Evolutionary conservation across 2,888 invertebrate genomes (phyloP), one percentile per base, ranked within the genome.

Genomic region (Agriopis aurantiaria): DNA sequence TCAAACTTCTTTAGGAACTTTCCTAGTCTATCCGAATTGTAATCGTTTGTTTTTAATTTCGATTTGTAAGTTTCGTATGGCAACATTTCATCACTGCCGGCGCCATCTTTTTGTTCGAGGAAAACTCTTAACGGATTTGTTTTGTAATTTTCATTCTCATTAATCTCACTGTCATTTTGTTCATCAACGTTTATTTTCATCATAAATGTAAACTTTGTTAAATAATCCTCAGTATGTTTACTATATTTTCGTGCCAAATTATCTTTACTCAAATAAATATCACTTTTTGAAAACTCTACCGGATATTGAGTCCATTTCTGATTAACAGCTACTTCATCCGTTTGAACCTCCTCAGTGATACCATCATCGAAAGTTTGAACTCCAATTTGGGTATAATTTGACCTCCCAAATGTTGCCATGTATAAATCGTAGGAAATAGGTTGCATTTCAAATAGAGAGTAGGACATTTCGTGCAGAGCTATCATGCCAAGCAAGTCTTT

Each of bases 311-410:
- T 91, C 95, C 95, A 95, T 83, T 91, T 94, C 62, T 85, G 82
- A 5, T 74, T 78, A 6, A 56, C 74, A 49, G 79, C 71, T 45
- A 92, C 79, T 1, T 88, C 89, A 1, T 95, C 93, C 0, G 94
- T 94, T 82, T 94, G 94, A 0, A 89, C 65, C 51, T 93, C 92
- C 60, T 88, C 86, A 33, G 85, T 79, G 69, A 92, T 79, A 52
- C 91, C 91, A 82, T 94, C 94, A 2, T 95, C 94, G 74, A 88
- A 92, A 0, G 94, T 95, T 75, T 95, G 94, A 0, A 86, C 83
- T 3, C 90, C 87, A 11, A 82, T 84, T 84, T 95, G 94, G 0
- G 83, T 88, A 51, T 90, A 91, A 79, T 94, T 93, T 0, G 85
- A 83, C 61, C 91, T 80, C 0, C 94, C 94, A 71, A 90, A 94